Conservation (phyloP, 2,113 vertebrate species). For the Nibea coibor region DNA sequence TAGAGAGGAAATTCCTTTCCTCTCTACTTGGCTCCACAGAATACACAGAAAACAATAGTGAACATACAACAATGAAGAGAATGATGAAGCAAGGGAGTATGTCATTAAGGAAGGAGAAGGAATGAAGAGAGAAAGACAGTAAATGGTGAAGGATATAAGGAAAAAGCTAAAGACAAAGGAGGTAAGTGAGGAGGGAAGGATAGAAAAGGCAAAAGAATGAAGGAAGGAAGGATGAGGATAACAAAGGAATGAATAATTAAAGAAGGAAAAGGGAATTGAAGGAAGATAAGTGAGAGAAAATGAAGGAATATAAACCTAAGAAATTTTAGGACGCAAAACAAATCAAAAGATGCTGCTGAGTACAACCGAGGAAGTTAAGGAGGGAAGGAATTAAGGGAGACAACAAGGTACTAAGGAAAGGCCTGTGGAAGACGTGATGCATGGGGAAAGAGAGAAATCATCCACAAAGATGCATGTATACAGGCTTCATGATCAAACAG, state of each 20-base stretch:
- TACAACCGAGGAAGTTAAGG: slow-evolving; percentile 14
- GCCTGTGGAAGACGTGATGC: slow-evolving; percentile 14
- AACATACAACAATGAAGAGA: background rate
- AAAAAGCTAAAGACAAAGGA: slow-evolving; percentile 2
- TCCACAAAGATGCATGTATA: slow-evolving; percentile 66
- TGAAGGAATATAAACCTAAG: too few species aligned
- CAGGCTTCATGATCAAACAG: slow-evolving; percentile 74
- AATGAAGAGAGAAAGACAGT: background rate
- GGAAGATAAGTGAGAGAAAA: background rate
- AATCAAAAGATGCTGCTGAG: slow-evolving; percentile 11
- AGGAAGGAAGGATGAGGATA: background rate
- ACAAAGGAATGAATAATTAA: slow-evolving; percentile 10
- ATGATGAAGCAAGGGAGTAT: background rate
- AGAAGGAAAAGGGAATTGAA: slow-evolving; percentile 2
- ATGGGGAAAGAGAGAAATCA: slow-evolving; percentile 44
- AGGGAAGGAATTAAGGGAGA: slow-evolving; percentile 36
- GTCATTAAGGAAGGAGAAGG: slow-evolving; percentile 2
- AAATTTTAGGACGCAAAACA: background rate
- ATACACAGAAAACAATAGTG: background rate
- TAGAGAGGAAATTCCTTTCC: slow-evolving; percentile 3
- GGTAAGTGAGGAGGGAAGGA: background rate
- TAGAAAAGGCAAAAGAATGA: background rate
- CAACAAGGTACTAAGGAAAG: slow-evolving; percentile 1
- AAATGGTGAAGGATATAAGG: background rate
- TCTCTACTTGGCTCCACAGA: too few species aligned